phyloP scores from a whole-genome alignment of 2,797 vertebrate genomes.

The Neoniphon sammara region DNA sequence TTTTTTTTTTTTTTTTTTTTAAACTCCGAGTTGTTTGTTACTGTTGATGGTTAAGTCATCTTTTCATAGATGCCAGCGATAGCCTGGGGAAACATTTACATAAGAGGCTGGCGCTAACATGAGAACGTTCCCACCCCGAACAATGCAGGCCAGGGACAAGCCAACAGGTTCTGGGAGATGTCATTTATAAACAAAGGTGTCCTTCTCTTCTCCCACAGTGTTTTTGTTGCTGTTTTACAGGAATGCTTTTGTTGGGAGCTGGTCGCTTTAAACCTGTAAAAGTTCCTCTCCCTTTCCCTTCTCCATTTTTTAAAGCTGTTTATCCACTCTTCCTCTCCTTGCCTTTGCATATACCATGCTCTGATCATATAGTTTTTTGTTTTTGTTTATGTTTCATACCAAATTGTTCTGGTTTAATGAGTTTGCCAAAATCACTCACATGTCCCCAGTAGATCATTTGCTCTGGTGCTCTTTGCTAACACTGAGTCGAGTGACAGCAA shows the following conservation, averaged over 20 bases:
- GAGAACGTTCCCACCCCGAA: conserved; percentile 17
- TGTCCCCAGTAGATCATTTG: no score
- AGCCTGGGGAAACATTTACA: neutral
- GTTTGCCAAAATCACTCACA: no score
- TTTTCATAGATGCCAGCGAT: neutral
- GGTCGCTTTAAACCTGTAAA: neutral
- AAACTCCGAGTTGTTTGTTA: neutral
- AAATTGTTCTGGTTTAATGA: no score
- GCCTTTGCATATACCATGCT: no score
- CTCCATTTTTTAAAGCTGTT: neutral
- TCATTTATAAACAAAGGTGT: conserved; percentile 4
- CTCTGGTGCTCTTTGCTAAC: no score
- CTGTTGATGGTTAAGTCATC: neutral
- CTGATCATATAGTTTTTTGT: no score
- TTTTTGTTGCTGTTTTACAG: conserved; percentile 8
- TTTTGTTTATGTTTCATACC: no score
- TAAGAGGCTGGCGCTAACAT: conserved; percentile 7
- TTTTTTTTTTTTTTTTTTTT: conserved; percentile 2
- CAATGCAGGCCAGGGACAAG: neutral
- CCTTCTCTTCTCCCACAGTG: neutral
- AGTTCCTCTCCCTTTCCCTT: neutral
- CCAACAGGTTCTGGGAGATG: conserved; percentile 9
- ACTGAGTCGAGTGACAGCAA: no score
- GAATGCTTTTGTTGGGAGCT: neutral
- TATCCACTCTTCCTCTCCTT: no score